These are phyloP conservation scores for Podargus strigoides DNA, from an alignment of 2,797 vertebrate species.

Conservation along the genomic window DNA sequence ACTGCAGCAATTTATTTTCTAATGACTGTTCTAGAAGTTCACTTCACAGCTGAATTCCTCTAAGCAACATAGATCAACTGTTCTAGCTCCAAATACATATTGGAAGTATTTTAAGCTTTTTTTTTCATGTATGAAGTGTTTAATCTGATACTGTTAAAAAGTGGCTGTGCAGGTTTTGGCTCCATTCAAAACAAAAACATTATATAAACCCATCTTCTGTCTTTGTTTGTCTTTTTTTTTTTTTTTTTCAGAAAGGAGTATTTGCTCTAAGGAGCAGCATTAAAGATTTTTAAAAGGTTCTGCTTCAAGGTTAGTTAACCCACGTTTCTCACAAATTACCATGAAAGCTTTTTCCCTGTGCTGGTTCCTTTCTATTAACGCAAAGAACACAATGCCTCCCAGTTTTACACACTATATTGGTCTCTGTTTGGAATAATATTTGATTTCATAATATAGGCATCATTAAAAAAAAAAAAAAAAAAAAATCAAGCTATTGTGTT, in stretches of 20 bases:
- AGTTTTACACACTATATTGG: not conserved
- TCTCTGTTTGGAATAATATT: constrained; percentile 26
- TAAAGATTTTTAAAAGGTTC: constrained; percentile 36
- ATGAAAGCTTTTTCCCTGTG: not conserved
- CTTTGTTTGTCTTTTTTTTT: not conserved
- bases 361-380: constrained; percentile 23
- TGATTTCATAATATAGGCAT: not conserved
- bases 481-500: not conserved
- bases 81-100: not conserved
- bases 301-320: constrained; percentile 57
- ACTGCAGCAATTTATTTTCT: not conserved
- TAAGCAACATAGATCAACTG: not conserved
- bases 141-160: not conserved
- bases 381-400: not conserved
- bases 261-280: not conserved
- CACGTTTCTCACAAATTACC: constrained; percentile 26
- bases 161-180: not conserved
- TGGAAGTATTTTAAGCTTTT: not conserved
- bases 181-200: not conserved
- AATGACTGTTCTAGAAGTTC: not conserved
- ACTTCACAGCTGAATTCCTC: not conserved
- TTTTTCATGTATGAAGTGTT: not conserved
- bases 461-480: not conserved
- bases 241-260: not conserved
- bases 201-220: not conserved